Evolutionary conservation across 2,113 vertebrate genomes (phyloP).

Genomic region (Fregetta grallaria): DNA sequence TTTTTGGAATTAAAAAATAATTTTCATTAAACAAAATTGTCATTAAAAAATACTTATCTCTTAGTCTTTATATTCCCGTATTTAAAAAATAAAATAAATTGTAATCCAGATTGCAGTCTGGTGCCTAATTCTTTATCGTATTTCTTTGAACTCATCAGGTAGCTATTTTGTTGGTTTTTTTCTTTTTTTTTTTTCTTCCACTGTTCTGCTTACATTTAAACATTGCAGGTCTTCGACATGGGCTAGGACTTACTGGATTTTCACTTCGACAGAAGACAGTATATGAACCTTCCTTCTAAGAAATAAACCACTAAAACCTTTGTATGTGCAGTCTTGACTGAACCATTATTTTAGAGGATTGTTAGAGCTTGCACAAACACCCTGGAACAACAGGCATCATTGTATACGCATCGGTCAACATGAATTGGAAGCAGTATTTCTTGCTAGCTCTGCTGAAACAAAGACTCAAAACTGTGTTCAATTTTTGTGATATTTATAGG

Average conservation of each 20-base stretch:
- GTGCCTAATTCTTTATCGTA: background rate
- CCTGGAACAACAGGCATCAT: background rate
- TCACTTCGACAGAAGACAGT: background rate
- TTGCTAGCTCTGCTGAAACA: conserved; percentile 1
- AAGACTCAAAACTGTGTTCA: background rate
- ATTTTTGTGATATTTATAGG: background rate
- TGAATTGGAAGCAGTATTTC: background rate
- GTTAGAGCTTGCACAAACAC: background rate
- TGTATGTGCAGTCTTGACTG: background rate
- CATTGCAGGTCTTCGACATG: background rate
- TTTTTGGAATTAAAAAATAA: background rate
- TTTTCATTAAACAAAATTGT: background rate
- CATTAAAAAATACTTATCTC: background rate
- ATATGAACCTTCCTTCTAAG: background rate
- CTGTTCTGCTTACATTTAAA: background rate
- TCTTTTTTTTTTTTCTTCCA: background rate
- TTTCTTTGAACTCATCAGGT: background rate
- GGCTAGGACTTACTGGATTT: background rate
- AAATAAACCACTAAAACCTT: background rate
- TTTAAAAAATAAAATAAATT: background rate
- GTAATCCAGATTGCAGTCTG: background rate
- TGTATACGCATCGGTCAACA: background rate
- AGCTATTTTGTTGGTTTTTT: background rate
- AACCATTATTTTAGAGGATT: background rate
- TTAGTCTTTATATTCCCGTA: background rate